These are phyloP conservation scores for Notodonta dromedarius DNA, from an alignment of 2,888 invertebrate species.

Conservation along the genomic window DNA sequence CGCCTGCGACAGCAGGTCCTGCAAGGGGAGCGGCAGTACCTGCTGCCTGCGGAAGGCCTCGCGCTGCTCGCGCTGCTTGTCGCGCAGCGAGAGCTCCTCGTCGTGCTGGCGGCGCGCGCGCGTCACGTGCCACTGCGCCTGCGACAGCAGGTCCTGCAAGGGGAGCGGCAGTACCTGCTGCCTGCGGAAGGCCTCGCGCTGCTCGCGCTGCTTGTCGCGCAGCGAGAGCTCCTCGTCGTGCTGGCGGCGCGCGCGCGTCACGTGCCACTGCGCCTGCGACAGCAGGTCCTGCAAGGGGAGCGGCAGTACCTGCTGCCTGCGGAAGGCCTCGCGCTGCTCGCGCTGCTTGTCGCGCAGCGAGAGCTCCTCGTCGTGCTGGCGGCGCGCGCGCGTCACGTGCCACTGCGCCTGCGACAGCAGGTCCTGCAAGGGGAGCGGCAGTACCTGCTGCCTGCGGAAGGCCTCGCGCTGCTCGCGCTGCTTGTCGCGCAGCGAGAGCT, in stretches of 20 bases:
- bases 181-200: conserved; percentile 89
- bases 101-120: too few species aligned
- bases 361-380: conserved; percentile 97
- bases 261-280: conserved; percentile 98
- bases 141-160: too few species aligned
- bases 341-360: conserved; percentile 94
- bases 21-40: too few species aligned
- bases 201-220: conserved; percentile 95
- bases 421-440: conserved; percentile 93
- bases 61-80: too few species aligned
- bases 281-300: conserved; percentile 95
- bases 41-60: too few species aligned
- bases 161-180: neutral
- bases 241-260: conserved; percentile 93
- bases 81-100: too few species aligned
- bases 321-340: conserved; percentile 93
- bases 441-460: conserved; percentile 80
- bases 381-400: conserved; percentile 95
- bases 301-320: conserved; percentile 81
- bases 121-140: too few species aligned
- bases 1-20: conserved; percentile 87
- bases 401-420: conserved; percentile 98
- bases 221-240: conserved; percentile 97
- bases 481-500: conserved; percentile 91
- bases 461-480: conserved; percentile 96